Evolutionary conservation across 2,888 invertebrate species (phyloP).

Genomic region (Frankliniella fusca): DNA sequence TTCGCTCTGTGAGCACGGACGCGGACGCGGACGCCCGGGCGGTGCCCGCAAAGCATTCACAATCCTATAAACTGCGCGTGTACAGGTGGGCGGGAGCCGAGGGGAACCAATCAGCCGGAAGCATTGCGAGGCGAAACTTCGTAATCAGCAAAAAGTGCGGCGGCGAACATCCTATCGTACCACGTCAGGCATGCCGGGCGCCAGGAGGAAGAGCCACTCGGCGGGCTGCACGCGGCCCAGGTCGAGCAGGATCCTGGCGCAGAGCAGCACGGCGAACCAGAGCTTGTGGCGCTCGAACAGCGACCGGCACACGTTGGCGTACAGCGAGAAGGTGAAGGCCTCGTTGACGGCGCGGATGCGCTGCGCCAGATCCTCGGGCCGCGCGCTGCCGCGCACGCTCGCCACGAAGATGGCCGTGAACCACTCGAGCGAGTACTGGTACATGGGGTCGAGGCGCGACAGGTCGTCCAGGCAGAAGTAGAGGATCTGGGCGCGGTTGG

Average conservation of each 20-base stretch:
- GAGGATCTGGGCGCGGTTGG: conserved; percentile 76
- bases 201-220: conserved; percentile 74
- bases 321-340: conserved; percentile 76
- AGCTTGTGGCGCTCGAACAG: conserved; percentile 86
- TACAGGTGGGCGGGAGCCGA: background rate
- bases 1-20: no score
- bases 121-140: no score
- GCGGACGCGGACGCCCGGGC: conserved; percentile 1
- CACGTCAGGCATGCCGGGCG: conserved; percentile 60
- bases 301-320: conserved; percentile 81
- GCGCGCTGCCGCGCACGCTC: conserved; percentile 66
- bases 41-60: no score
- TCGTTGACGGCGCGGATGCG: conserved; percentile 76
- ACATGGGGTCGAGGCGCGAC: conserved; percentile 88
- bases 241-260: conserved; percentile 63
- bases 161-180: background rate
- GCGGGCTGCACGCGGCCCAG: conserved; percentile 54
- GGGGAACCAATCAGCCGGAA: background rate
- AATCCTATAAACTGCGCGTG: background rate
- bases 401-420: conserved; percentile 74
- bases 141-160: no score
- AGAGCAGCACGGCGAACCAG: conserved; percentile 73
- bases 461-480: conserved; percentile 86
- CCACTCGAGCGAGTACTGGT: conserved; percentile 91
- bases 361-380: conserved; percentile 57